These are phyloP conservation scores for Heliconius hermathena DNA, from an alignment of 1,140 invertebrate species.

Conservation along the genomic window DNA sequence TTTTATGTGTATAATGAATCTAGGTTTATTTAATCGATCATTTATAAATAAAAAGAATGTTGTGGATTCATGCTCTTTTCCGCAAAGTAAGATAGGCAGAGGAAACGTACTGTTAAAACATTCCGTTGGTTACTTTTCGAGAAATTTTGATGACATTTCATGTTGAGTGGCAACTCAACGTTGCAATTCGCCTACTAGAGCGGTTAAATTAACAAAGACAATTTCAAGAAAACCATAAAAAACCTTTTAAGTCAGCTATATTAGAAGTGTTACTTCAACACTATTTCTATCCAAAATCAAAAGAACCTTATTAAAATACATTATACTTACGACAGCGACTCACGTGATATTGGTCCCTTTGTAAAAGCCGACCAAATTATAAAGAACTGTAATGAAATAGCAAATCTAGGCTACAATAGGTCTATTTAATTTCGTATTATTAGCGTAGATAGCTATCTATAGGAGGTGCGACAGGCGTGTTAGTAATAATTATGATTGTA, in stretches of 20 bases:
- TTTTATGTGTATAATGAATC: too few relatives aligned
- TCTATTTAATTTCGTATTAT: conserved; percentile 22
- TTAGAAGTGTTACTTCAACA: background rate
- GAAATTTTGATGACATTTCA: too few relatives aligned
- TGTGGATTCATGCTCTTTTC: too few relatives aligned
- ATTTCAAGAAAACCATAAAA: background rate
- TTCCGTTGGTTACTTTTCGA: too few relatives aligned
- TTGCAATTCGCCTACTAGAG: too few relatives aligned
- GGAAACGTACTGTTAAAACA: too few relatives aligned
- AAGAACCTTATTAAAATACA: background rate
- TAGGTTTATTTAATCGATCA: too few relatives aligned
- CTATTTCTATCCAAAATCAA: background rate
- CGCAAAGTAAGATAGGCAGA: too few relatives aligned
- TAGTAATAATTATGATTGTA: conserved; percentile 36
- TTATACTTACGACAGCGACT: background rate
- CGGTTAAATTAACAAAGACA: background rate
- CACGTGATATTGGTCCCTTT: background rate
- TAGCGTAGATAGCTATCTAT: conserved; percentile 34
- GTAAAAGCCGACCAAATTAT: conserved; percentile 2
- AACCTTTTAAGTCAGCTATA: background rate
- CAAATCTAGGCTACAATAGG: background rate
- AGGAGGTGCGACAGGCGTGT: conserved; percentile 31
- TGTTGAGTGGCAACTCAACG: background rate
- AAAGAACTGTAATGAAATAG: conserved; percentile 7
- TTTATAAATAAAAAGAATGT: too few relatives aligned